These are phyloP conservation scores for Macrotrachela quadricornifera DNA, from an alignment of 1,140 invertebrate species.

Conservation along the genomic window DNA sequence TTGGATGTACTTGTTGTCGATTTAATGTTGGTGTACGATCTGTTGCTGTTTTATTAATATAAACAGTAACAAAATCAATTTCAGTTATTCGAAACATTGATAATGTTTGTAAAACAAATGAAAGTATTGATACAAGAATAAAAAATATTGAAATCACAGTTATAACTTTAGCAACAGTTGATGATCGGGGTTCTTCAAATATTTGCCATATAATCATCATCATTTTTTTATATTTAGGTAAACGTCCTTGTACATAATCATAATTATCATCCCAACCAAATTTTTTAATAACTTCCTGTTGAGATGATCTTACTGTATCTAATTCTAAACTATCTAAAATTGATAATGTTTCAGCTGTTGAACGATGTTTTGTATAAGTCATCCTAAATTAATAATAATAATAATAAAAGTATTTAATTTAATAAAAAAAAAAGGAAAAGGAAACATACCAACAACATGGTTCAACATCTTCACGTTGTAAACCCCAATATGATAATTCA, in stretches of 20 bases:
- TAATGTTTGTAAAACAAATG: background rate
- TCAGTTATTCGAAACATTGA: background rate
- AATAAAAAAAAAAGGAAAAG: too few species aligned
- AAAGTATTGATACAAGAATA: constrained; percentile 2
- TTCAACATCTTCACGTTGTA: constrained; percentile 28
- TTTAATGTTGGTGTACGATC: background rate
- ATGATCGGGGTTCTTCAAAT: constrained; percentile 21
- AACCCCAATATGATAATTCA: constrained; percentile 28
- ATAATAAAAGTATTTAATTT: too few species aligned
- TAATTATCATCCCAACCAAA: constrained; percentile 9
- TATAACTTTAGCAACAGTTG: constrained; percentile 18
- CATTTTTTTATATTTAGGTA: constrained; percentile 17
- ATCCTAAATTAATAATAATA: constrained; percentile 19
- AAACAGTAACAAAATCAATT: background rate
- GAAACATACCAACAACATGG: constrained; percentile 24
- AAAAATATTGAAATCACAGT: constrained; percentile 5
- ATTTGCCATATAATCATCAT: constrained; percentile 21
- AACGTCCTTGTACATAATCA: constrained; percentile 11
- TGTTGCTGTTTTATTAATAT: background rate
- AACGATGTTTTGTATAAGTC: constrained; percentile 16
- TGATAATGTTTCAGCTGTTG: constrained; percentile 24
- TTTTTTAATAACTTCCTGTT: constrained; percentile 1
- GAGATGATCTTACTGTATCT: background rate
- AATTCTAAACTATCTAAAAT: background rate
- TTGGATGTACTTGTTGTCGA: background rate